These are phyloP conservation scores for Psylliodes chrysocephalus DNA, from an alignment of 2,888 invertebrate species.

Conservation along the genomic window DNA sequence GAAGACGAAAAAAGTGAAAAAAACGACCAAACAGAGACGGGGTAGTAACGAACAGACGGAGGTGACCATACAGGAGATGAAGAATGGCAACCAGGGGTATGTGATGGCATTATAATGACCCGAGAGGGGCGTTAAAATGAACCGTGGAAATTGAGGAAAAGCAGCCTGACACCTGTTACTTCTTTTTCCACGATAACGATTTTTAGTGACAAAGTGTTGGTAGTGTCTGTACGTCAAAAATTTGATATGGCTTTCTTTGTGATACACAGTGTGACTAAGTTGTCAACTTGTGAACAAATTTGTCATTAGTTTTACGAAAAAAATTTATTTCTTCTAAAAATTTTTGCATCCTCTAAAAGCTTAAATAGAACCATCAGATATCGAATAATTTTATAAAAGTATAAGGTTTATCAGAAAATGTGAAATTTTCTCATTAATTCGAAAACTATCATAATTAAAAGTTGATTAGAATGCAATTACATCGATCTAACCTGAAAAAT, in stretches of 20 bases:
- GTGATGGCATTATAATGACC: constrained; percentile 70
- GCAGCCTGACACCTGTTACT: constrained; percentile 23
- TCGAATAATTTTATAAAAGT: no score
- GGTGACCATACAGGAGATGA: constrained; percentile 83
- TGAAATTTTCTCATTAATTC: no score
- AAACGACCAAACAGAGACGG: constrained; percentile 86
- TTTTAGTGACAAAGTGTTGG: constrained; percentile 45
- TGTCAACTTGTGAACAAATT: no score
- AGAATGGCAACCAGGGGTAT: constrained; percentile 80
- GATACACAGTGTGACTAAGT: no score
- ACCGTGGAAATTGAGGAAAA: neutral
- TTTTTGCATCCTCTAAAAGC: no score
- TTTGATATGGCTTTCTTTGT: constrained; percentile 16
- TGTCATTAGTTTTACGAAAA: no score
- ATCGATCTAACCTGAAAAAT: no score
- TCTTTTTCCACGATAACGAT: constrained; percentile 21
- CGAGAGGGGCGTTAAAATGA: neutral
- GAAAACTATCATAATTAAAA: no score
- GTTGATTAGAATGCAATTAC: no score
- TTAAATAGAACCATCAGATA: no score
- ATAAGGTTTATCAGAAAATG: no score
- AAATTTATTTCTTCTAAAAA: no score
- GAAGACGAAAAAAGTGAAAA: constrained; percentile 89
- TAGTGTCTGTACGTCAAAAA: constrained; percentile 33
- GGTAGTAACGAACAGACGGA: constrained; percentile 76